Base-by-base conservation (phyloP, 2,797 vertebrate genomes). In the Gymnocypris eckloni region DNA sequence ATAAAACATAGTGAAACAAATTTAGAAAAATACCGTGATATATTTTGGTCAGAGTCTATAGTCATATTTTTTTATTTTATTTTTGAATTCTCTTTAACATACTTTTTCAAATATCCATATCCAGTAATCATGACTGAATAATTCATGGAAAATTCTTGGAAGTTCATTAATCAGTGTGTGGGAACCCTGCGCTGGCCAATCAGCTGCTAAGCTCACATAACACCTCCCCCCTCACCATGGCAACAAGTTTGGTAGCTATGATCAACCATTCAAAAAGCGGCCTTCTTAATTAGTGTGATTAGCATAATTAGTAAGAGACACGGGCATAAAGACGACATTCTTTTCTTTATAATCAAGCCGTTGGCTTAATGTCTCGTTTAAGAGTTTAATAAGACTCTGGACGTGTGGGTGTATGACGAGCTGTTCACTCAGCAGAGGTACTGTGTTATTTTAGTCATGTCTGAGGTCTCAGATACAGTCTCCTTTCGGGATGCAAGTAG, bases 391-490 rank as follows among this genome's bases (percentile, higher is more conserved):
- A 86, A 28, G 20, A 33, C 16, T 20, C 20, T 72, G 71, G 54
- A 25, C 4, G 28, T 78, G 85, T 78, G 80, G 64, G 80, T 39
- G 80, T 70, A 54, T 79, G 66, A 43, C 16, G 16, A 81, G 28
- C 78, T 64, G 52, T 77, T 82, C 54, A 28, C 83, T 64, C 72
- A 54, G 82, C 28, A 3, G 67, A 59, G 39, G 78, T 61, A 75
- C 39, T 77, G 83, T 85, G 72, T 81, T 87, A 85, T 85, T 87
- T 85, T 41, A 82, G 66, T 81, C 80, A 79, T 76, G 79, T 76
- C 70, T 85, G 61, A 56, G 28, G 54, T 84, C 82, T 71, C 56
- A 2, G 73, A 87, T 79, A 75, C 76, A 81, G 64, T 81, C 76
- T 4, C 50, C 48, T 28, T 66, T 59, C 3, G 8, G 82, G 64